phyloP scores from a whole-genome alignment of 2,797 vertebrate species.

The Anabacerthia variegaticeps region DNA sequence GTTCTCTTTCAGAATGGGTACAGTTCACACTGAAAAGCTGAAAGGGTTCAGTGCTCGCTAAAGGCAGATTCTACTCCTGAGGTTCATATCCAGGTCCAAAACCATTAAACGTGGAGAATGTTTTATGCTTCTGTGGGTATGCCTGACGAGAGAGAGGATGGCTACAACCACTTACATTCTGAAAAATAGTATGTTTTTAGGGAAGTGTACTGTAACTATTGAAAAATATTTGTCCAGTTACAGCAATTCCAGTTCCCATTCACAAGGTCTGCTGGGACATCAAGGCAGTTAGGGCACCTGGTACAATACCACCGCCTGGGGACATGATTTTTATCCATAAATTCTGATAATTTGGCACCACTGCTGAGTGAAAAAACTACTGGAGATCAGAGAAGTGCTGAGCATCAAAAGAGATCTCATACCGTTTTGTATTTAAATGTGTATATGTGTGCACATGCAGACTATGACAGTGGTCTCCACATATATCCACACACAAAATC shows the following conservation, averaged over 20 bases:
- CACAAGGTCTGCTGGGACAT: accelerated
- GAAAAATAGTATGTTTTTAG: background rate
- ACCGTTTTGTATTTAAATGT: background rate
- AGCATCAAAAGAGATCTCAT: background rate
- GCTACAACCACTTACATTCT: background rate
- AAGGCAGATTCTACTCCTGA: background rate
- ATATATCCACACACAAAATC: background rate
- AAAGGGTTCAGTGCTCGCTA: background rate
- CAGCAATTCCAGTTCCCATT: background rate
- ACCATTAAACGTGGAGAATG: background rate
- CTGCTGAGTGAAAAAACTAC: background rate
- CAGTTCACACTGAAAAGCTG: background rate
- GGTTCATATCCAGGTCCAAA: background rate
- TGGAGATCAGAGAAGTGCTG: background rate
- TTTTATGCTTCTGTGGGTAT: background rate
- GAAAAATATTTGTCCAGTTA: background rate
- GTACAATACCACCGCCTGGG: background rate
- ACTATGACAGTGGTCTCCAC: background rate
- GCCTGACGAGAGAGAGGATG: background rate
- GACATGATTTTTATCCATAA: background rate
- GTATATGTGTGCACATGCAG: background rate
- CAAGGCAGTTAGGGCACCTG: background rate
- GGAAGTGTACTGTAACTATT: background rate
- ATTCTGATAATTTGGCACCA: background rate
- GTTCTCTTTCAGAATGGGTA: background rate